Conservation (phyloP, 2,113 vertebrate species). For the Columba janthina region DNA sequence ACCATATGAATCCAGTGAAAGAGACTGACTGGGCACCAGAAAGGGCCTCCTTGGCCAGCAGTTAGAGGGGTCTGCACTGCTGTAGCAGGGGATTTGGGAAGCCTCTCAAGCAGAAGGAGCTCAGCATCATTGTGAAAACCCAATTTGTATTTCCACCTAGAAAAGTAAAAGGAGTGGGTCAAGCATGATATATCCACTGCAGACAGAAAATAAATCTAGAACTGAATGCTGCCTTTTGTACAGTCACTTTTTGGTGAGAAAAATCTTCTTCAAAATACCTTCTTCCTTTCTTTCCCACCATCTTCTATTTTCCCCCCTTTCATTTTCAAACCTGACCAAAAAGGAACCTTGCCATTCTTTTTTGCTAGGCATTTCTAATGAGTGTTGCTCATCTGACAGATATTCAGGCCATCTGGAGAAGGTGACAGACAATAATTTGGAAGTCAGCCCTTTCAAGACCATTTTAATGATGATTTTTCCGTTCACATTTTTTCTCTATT, state of each 20-base stretch:
- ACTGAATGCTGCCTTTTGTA: neutral
- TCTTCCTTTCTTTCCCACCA: neutral
- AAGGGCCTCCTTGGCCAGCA: neutral
- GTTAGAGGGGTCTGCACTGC: neutral
- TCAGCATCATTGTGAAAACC: neutral
- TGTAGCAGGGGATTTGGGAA: neutral
- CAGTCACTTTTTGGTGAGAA: neutral
- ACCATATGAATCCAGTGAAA: neutral
- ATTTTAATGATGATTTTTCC: slow-evolving; percentile 55
- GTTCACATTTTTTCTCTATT: slow-evolving; percentile 61
- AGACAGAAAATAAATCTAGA: neutral
- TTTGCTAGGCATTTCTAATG: slow-evolving; percentile 17
- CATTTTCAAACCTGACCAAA: neutral
- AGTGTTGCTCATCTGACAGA: slow-evolving; percentile 49
- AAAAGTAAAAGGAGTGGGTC: neutral
- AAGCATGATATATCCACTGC: neutral
- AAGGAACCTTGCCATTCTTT: neutral
- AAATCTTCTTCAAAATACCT: neutral
- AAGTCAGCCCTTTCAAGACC: slow-evolving; percentile 60
- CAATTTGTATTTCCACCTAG: neutral
- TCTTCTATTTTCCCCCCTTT: neutral
- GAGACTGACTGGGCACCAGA: neutral
- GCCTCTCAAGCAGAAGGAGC: neutral
- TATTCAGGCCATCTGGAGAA: slow-evolving; percentile 66
- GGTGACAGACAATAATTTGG: slow-evolving; percentile 68